Base-by-base conservation (phyloP, 2,797 vertebrate genomes). In the Fistularia commersonii region DNA sequence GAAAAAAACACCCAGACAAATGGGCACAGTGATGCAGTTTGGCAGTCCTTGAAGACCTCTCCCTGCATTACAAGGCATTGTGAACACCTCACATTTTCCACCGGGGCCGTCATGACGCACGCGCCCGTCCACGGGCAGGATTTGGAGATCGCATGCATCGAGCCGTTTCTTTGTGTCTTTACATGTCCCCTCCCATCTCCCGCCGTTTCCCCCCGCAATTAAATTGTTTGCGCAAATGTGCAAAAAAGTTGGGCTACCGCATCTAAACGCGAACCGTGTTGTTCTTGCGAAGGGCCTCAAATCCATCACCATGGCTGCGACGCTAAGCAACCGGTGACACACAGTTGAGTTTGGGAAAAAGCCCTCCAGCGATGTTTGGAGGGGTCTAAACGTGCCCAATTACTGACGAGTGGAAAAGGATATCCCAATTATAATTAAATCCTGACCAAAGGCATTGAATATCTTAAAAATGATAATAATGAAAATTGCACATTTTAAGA, bases 41-140 rank as follows among this genome's bases (percentile, higher is more conserved):
- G 72, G 73, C 76, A 64, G 35, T 59, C 64, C 49, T 69, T 57
- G 61, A 52, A 69, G 46, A 43, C 41, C 55, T 62, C 54, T 41
- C 64, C 54, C 66, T 50, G 48, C 11, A 48, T 69, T 61, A 67
- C 64, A 57, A 59, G 66, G 41, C 41, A 58, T 62, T 49, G 76
- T 51, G 58, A 41, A 2, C 48, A 36, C 42, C 62, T 84, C 75
- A 79, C 53, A 60, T 65, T 84, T 87, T 87, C 83, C 83, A 82
- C 45, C 57, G 57, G 32, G 54, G 69, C 48, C 64, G 39, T 55
- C 1, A 35, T 72, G 76, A 80, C 64, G 45, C 73, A 68, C 61
- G 1, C 31, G 11, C 33, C 48, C 2, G 48, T 69, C 60, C 12
- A 35, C 51, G 32, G 45, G 61, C 50, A 53, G 58, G 48, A 6